Conservation (phyloP, 2,888 invertebrate genomes). For the Mimas tiliae region DNA sequence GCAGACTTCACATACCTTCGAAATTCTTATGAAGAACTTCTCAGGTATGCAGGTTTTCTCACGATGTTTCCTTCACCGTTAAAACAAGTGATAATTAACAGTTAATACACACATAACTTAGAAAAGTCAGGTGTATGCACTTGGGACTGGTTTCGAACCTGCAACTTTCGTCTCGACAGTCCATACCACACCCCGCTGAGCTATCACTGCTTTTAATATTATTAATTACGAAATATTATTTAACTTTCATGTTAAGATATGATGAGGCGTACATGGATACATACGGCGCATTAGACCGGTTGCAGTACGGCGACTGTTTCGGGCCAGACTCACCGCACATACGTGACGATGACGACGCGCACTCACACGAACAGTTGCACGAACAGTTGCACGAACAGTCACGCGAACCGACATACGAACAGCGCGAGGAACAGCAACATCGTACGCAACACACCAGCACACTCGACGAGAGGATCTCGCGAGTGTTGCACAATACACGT, state of each 20-base stretch:
- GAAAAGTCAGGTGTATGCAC: too few relatives aligned
- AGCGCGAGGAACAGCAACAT: not conserved
- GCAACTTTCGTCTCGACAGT: too few relatives aligned
- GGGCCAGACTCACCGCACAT: constrained; percentile 36
- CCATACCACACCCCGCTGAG: too few relatives aligned
- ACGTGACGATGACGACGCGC: constrained; percentile 21
- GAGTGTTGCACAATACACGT: constrained; percentile 64
- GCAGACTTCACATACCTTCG: too few relatives aligned
- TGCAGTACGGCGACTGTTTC: constrained; percentile 79
- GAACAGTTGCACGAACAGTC: constrained; percentile 24
- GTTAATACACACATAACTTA: too few relatives aligned
- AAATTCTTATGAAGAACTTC: too few relatives aligned
- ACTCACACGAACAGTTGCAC: constrained; percentile 31
- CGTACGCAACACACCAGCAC: constrained; percentile 39
- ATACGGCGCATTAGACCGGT: constrained; percentile 74
- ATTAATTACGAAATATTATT: not conserved
- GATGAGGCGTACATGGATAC: constrained; percentile 78
- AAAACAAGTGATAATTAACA: too few relatives aligned
- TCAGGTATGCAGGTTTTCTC: too few relatives aligned
- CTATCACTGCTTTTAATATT: too few relatives aligned
- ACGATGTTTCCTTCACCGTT: too few relatives aligned
- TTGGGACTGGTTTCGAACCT: too few relatives aligned
- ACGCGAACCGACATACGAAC: constrained; percentile 18
- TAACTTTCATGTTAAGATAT: constrained; percentile 56
- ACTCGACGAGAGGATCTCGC: constrained; percentile 69